Evolutionary conservation across 2,113 vertebrate species (phyloP).

Genomic region (Nipponia nippon): DNA sequence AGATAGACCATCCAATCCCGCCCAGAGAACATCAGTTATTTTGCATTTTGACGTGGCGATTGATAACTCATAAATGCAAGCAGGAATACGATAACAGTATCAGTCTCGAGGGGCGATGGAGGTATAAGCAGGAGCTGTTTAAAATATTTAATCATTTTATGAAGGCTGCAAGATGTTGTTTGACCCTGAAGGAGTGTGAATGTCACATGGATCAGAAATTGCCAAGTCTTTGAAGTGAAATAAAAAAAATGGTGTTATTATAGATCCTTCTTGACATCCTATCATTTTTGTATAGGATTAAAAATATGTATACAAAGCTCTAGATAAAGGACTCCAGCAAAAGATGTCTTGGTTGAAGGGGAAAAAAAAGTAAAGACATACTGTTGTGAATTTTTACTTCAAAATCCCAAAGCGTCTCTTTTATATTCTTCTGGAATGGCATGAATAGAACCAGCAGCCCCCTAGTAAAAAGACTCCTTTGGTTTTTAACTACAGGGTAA

Average conservation of each 20-base stretch:
- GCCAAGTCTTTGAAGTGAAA: slow-evolving; percentile 95
- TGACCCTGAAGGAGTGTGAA: slow-evolving; percentile 99
- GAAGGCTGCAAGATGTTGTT: slow-evolving; percentile 96
- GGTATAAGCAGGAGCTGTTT: slow-evolving; percentile 96
- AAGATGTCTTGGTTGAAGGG: slow-evolving; percentile 75
- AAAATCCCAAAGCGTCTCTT: slow-evolving; percentile 70
- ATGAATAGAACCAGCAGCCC: slow-evolving; percentile 65
- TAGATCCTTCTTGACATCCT: slow-evolving; percentile 86
- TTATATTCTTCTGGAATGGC: slow-evolving; percentile 67
- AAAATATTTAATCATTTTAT: slow-evolving; percentile 99
- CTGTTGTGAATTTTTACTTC: slow-evolving; percentile 70
- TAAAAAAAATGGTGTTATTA: slow-evolving; percentile 87
- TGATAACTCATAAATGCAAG: slow-evolving; percentile 99
- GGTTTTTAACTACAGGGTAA: slow-evolving; percentile 67
- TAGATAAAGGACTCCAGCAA: slow-evolving; percentile 75
- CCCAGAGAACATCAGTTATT: slow-evolving; percentile 99
- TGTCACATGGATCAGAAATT: slow-evolving; percentile 97
- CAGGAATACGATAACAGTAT: slow-evolving; percentile 98
- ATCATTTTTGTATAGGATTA: slow-evolving; percentile 86
- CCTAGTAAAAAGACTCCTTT: slow-evolving; percentile 55
- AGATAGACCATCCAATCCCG: slow-evolving; percentile 98
- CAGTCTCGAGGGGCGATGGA: slow-evolving; percentile 91
- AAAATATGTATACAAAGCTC: slow-evolving; percentile 85
- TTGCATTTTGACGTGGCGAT: slow-evolving; percentile 99
- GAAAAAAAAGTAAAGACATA: slow-evolving; percentile 65